Evolutionary conservation across 2,888 invertebrate genomes (phyloP).

Genomic region (Synergus umbraculus): DNA sequence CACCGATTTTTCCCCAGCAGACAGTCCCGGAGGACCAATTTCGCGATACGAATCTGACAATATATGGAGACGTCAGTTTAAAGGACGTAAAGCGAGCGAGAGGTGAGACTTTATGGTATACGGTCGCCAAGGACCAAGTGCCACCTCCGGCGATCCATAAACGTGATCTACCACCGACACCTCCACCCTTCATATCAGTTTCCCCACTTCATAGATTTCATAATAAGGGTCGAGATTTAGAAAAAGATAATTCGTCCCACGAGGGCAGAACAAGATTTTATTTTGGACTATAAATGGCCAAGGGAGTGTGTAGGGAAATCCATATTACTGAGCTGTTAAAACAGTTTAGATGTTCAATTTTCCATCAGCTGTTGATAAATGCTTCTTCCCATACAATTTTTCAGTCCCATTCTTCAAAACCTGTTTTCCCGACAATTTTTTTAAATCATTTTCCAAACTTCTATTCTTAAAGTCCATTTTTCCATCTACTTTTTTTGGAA

Average conservation of each 20-base stretch:
- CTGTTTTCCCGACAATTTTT: too few species aligned
- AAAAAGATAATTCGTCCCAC: conserved; percentile 2
- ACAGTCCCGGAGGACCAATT: conserved; percentile 70
- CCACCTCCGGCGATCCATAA: conserved; percentile 40
- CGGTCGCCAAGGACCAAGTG: conserved; percentile 38
- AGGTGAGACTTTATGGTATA: conserved; percentile 53
- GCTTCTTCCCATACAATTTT: too few species aligned
- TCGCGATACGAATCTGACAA: conserved; percentile 65
- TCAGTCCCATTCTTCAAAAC: too few species aligned
- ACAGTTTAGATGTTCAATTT: too few species aligned
- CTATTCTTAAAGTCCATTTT: too few species aligned
- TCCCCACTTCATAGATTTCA: conserved; percentile 3
- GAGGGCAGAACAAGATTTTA: background rate
- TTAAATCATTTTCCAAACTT: too few species aligned
- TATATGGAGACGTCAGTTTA: conserved; percentile 72
- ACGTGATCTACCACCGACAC: conserved; percentile 36
- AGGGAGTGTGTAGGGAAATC: conserved; percentile 3
- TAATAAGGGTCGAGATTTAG: conserved; percentile 32
- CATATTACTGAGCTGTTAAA: background rate
- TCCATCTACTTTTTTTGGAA: too few species aligned
- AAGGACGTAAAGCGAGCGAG: conserved; percentile 61
- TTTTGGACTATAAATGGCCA: conserved; percentile 1
- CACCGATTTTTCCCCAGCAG: conserved; percentile 34
- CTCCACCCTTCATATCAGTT: conserved; percentile 28
- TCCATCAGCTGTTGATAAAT: too few species aligned